phyloP scores from a whole-genome alignment of 2,888 invertebrate species.

The Lymantria monacha region DNA sequence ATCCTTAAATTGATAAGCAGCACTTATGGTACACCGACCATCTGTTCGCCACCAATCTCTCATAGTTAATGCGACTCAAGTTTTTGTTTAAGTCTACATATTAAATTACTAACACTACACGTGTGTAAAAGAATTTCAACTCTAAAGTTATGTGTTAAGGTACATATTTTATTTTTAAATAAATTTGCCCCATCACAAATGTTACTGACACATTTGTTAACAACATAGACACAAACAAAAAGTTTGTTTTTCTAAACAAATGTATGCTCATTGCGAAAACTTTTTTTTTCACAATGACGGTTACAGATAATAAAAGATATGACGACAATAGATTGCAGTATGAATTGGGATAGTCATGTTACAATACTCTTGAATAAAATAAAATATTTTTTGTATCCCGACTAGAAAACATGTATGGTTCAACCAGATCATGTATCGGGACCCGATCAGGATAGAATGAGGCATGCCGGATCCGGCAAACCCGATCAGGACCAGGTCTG shows the following conservation, averaged over 20 bases:
- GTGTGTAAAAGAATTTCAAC: constrained; percentile 4
- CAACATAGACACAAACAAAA: constrained; percentile 47
- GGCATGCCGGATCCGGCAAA: no score
- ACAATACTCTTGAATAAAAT: constrained; percentile 45
- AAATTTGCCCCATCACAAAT: constrained; percentile 20
- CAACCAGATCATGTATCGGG: no score
- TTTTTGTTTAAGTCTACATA: constrained; percentile 35
- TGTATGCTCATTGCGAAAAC: constrained; percentile 8
- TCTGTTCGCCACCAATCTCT: constrained; percentile 38
- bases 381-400: constrained; percentile 21
- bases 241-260: constrained; percentile 50
- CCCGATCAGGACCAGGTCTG: no score
- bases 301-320: constrained; percentile 40
- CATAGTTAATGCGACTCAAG: constrained; percentile 25
- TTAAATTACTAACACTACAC: constrained; percentile 35
- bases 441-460: no score
- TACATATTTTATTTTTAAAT: constrained; percentile 8
- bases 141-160: constrained; percentile 6
- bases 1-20: constrained; percentile 48
- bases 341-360: constrained; percentile 55
- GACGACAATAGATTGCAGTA: constrained; percentile 53
- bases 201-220: constrained; percentile 40
- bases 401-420: no score
- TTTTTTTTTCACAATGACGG: no score
- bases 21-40: constrained; percentile 38